phyloP scores from a whole-genome alignment of 2,113 vertebrate species.

The Caranx melampygus region DNA sequence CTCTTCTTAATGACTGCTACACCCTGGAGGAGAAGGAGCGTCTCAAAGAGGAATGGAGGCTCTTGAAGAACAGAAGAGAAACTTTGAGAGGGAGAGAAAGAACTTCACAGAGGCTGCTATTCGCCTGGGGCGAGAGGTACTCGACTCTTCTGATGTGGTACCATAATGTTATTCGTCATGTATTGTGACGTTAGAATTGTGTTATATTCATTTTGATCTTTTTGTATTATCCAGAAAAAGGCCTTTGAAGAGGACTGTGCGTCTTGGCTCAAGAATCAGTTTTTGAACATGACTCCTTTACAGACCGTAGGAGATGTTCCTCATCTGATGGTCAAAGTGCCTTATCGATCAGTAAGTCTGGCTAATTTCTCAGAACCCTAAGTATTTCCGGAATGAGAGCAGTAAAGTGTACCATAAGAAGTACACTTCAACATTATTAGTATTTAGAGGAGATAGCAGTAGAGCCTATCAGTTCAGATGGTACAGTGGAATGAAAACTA shows the following conservation, averaged over 20 bases:
- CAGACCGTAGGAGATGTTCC: slow-evolving; percentile 88
- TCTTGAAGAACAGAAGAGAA: slow-evolving; percentile 94
- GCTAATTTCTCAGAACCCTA: not conserved
- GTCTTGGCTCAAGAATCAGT: slow-evolving; percentile 95
- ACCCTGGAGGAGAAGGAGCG: slow-evolving; percentile 95
- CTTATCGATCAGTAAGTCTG: slow-evolving; percentile 89
- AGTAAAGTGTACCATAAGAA: too few relatives aligned
- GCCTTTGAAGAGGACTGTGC: slow-evolving; percentile 94
- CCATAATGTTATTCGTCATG: not conserved
- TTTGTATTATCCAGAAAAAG: slow-evolving; percentile 85
- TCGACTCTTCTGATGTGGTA: not conserved
- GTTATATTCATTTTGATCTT: not conserved
- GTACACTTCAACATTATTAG: too few relatives aligned
- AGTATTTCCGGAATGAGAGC: too few relatives aligned
- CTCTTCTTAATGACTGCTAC: slow-evolving; percentile 92
- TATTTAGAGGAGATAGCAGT: too few relatives aligned
- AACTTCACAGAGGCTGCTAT: slow-evolving; percentile 98
- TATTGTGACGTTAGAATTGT: not conserved
- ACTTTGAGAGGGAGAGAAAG: slow-evolving; percentile 94
- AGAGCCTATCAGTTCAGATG: too few relatives aligned
- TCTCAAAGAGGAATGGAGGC: slow-evolving; percentile 94
- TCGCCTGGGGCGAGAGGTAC: slow-evolving; percentile 93
- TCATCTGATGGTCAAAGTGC: slow-evolving; percentile 87
- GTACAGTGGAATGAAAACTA: too few relatives aligned
- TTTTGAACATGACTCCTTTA: slow-evolving; percentile 92